phyloP scores from a whole-genome alignment of 2,888 invertebrate genomes.

The Scelioninae gen. 2 region DNA sequence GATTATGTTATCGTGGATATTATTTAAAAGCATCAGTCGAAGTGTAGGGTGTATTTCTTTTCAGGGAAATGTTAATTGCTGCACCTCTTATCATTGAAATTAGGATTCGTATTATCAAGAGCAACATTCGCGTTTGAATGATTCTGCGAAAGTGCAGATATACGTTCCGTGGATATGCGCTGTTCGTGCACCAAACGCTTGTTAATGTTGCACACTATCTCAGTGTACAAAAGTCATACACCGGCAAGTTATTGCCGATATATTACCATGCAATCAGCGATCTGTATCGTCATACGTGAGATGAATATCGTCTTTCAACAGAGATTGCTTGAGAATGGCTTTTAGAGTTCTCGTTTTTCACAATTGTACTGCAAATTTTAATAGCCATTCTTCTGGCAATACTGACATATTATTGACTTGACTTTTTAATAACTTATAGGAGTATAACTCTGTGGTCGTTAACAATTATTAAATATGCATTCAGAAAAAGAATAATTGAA shows the following conservation, averaged over 20 bases:
- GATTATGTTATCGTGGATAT: no score
- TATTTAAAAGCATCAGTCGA: not conserved
- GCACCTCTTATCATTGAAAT: conserved; percentile 17
- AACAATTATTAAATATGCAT: no score
- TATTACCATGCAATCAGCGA: conserved; percentile 60
- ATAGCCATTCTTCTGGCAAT: conserved; percentile 24
- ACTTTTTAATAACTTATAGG: not conserved
- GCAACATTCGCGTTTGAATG: conserved; percentile 30
- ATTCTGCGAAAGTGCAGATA: conserved; percentile 35
- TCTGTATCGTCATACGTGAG: conserved; percentile 58
- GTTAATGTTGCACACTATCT: conserved; percentile 59
- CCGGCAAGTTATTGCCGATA: conserved; percentile 56
- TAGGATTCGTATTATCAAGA: conserved; percentile 35
- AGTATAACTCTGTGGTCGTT: no score
- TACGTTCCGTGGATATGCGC: conserved; percentile 40
- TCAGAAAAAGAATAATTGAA: no score
- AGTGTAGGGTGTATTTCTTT: not conserved
- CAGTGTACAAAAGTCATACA: conserved; percentile 56
- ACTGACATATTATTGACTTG: conserved; percentile 5
- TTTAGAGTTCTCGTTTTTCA: conserved; percentile 20
- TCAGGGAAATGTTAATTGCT: conserved; percentile 9
- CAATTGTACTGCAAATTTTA: conserved; percentile 25
- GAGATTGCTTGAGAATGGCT: conserved; percentile 40
- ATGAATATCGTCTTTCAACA: conserved; percentile 55
- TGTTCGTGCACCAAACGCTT: conserved; percentile 53